Evolutionary conservation across 2,113 vertebrate species (phyloP), one percentile per base, ranked within the genome.

Genomic region (Procavia capensis): DNA sequence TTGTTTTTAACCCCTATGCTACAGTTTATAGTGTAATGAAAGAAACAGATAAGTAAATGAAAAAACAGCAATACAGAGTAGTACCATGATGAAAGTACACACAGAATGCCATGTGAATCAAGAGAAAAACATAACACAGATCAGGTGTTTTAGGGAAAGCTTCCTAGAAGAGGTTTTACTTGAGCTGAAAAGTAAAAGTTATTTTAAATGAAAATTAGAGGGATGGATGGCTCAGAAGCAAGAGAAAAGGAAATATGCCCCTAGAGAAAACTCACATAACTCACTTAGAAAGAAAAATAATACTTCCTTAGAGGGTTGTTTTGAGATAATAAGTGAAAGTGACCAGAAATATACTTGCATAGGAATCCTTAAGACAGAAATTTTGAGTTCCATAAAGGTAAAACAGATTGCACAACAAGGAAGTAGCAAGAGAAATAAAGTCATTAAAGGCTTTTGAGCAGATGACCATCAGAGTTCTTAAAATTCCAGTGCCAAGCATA

Each of bases 21-120:
- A 36, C 3, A 88, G 41, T 63, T 85, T 94, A 75, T 50, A 93
- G 61, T 80, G 66, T 91, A 79, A 72, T 72, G 54, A 70, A 79
- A 27, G 45, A 83, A 78, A 83, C 1, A 80, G 31, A 10, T 36
- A 57, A 72, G 45, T 50, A 92, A 94, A 74, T 85, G n/a, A 66
- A 76, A 93, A 95, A 90, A 50, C 20, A 75, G 24, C 8, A 70
- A 66, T 34, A 47, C 27, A 76, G 1, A 66, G 39, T 41, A 6
- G 20, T 64, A 39, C 36, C 20, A 89, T n/a, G 54, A 83, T 76
- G 64, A 79, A 85, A 80, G 84, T 57, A 70, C 50, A n/a, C 50
- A 83, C 50, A 93, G 22, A 39, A 9, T 61, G 14, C 27, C 34
- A 83, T 2, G 9, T 19, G 91, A 82, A 70, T 81, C 72, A 94